Percentiles rank a stretch among this genome's conserved stretches.
phyloP scores from a whole-genome alignment of 1,140 invertebrate genomes.

The Diuraphis noxia region DNA sequence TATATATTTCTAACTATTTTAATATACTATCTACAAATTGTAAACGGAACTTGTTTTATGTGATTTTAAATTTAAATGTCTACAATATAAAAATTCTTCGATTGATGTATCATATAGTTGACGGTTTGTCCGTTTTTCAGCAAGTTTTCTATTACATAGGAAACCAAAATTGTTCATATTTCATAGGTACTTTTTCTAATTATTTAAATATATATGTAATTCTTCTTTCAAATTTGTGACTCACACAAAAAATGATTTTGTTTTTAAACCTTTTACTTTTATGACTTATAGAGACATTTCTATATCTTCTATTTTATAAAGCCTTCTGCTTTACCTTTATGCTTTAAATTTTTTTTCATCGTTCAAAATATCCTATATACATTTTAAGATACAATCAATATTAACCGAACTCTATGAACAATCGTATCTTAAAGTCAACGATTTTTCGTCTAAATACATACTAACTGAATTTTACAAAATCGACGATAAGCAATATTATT shows the following conservation, averaged over 20 bases:
- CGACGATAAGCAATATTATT: no score
- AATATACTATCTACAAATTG: not conserved
- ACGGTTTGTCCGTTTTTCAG: no score
- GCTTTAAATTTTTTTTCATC: not conserved
- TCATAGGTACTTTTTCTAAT: not conserved
- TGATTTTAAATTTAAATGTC: not conserved
- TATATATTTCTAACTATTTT: not conserved
- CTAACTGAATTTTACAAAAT: no score
- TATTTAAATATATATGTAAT: not conserved
- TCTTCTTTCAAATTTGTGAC: not conserved
- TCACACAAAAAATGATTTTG: not conserved
- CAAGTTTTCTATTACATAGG: no score
- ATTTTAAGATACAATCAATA: not conserved
- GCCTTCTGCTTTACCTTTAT: not conserved
- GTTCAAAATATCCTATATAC: not conserved
- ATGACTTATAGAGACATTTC: not conserved
- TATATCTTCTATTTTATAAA: not conserved
- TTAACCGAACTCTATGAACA: not conserved
- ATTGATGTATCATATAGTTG: not conserved
- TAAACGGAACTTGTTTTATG: not conserved
- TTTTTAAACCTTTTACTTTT: not conserved
- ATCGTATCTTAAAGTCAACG: not conserved
- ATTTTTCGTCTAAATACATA: not conserved
- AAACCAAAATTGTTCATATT: not conserved
- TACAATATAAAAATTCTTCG: not conserved